These are phyloP conservation scores for Helarctos malayanus DNA, from an alignment of 2,797 vertebrate genomes.

Conservation along the genomic window DNA sequence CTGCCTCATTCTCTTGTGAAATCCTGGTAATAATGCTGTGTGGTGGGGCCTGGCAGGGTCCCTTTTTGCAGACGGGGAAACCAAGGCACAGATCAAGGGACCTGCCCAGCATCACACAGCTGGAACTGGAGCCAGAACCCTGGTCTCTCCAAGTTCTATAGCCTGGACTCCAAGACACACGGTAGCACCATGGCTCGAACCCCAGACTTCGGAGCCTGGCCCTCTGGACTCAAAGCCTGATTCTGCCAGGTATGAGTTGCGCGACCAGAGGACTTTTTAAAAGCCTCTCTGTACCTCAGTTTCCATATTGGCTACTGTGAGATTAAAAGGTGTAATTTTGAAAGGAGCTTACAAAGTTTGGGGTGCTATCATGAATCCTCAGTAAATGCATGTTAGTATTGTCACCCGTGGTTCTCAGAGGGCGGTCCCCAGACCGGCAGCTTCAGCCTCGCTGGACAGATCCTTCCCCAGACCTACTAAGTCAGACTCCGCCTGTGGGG, in stretches of 20 bases:
- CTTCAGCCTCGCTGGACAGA: neutral
- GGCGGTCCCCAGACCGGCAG: neutral
- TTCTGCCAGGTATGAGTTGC: neutral
- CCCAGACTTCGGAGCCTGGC: too few species aligned
- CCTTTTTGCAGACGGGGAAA: neutral
- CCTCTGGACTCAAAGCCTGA: neutral
- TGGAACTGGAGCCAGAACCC: neutral
- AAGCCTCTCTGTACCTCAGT: neutral
- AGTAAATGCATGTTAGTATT: neutral
- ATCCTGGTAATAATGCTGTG: accelerated
- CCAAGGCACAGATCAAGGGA: neutral
- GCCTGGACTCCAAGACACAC: neutral
- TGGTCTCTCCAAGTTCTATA: neutral
- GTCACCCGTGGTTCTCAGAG: neutral
- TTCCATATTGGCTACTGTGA: neutral
- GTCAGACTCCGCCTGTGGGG: neutral
- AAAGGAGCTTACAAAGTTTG: neutral
- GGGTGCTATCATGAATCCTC: neutral
- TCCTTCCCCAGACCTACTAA: too few species aligned
- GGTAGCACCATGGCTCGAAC: accelerated
- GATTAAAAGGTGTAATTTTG: neutral
- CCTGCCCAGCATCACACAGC: neutral
- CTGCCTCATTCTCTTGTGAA: neutral
- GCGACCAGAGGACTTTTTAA: neutral
- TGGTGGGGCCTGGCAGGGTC: too few species aligned